Base-by-base conservation (phyloP, 2,113 vertebrate species). In the Tachycineta bicolor region DNA sequence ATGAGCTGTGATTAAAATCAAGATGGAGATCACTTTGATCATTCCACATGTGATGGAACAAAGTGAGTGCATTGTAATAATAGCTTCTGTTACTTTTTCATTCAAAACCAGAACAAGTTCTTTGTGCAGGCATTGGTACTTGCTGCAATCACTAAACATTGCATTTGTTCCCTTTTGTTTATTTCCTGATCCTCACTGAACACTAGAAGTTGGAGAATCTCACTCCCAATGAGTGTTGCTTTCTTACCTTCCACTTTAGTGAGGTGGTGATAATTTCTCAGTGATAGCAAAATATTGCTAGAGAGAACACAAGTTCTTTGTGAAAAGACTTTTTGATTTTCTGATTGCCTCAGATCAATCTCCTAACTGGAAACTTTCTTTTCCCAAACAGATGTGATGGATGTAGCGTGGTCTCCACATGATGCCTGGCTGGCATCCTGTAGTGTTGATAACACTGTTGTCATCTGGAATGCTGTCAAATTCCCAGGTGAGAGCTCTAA, bases 401-500 rank as follows among this genome's bases (percentile, higher is more conserved):
- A 99, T 49, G 99, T 99, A 24, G 99, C 99, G 0, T 99, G 99
- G 99, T 99, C 99, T 74, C 99, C 99, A 5, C 99, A 99, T 14
- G 99, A 99, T 20, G 98, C 99, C 78, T 99, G 99, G 99, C 96
- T 99, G 64, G 99, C 99, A 22, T 99, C 99, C 49, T 99, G 99
- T 97, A 99, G 99, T 74, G 99, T 99, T 60, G 99, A 99, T 97
- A 99, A 99, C 97, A 99, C 99, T 58, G 98, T 99, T 12, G 99
- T 99, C 93, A 99, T 99, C 97, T 99, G 99, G 99, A 99, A 99
- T 19, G 99, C 99, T 18, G 98, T 99, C 39, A 99, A 99, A 93
- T 99, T 99, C 89, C 99, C 99, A 98, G 99, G 99, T 99, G 93
- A 62, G 98, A 52, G 14, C 17, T 78, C 44, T 60, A 33, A 11